phyloP scores from a whole-genome alignment of 1,140 invertebrate genomes.

The Belonocnema kinseyi region DNA sequence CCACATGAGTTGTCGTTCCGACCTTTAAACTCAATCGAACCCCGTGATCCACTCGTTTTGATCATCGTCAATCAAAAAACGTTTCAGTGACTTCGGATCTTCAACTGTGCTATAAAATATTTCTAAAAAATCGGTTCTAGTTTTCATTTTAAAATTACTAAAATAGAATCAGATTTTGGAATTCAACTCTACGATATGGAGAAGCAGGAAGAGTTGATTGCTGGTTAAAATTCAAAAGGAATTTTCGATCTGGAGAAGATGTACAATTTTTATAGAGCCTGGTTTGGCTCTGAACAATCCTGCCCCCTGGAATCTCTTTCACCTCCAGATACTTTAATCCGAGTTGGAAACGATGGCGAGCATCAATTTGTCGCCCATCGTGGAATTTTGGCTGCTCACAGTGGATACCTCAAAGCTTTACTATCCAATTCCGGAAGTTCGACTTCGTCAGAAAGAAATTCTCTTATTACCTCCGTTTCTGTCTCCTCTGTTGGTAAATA shows the following conservation, averaged over 20 bases:
- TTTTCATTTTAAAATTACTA: not conserved
- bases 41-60: conserved; percentile 22
- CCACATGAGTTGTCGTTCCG: conserved; percentile 44
- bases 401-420: conserved; percentile 78
- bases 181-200: not conserved
- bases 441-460: conserved; percentile 39
- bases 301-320: conserved; percentile 68
- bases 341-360: conserved; percentile 79
- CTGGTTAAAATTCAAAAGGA: too few species aligned
- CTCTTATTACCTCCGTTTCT: conserved; percentile 64
- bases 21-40: conserved; percentile 2
- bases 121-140: too few species aligned
- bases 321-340: conserved; percentile 80
- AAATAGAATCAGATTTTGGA: not conserved
- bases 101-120: too few species aligned
- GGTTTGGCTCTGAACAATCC: conserved; percentile 74
- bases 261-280: conserved; percentile 81
- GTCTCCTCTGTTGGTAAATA: conserved; percentile 73
- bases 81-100: too few species aligned
- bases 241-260: conserved; percentile 47
- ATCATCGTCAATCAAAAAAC: too few species aligned
- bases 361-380: conserved; percentile 83
- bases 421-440: conserved; percentile 54
- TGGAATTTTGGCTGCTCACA: conserved; percentile 81
- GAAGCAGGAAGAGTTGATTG: too few species aligned